These are phyloP conservation scores for Antheraea mylitta DNA, from an alignment of 1,140 invertebrate species.

Conservation along the genomic window DNA sequence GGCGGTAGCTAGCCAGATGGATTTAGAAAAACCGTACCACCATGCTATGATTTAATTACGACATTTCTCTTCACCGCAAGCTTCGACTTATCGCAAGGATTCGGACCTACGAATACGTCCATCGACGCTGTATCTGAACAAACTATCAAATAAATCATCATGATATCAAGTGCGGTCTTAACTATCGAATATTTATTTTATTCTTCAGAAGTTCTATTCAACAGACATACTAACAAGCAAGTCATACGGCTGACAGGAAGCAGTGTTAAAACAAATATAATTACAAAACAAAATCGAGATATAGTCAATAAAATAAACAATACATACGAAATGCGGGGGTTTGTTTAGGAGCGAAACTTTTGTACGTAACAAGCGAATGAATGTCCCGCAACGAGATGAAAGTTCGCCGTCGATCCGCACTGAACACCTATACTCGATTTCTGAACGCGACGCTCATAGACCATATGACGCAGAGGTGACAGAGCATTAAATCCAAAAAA, in stretches of 20 bases:
- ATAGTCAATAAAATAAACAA: constrained; percentile 26
- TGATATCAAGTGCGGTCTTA: too few relatives aligned
- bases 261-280: background rate
- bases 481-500: background rate
- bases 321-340: constrained; percentile 18
- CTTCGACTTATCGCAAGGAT: too few relatives aligned
- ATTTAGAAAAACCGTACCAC: too few relatives aligned
- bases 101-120: too few relatives aligned
- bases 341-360: constrained; percentile 25
- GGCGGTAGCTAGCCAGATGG: too few relatives aligned
- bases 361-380: constrained; percentile 28
- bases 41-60: too few relatives aligned
- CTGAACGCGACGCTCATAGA: constrained; percentile 1
- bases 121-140: too few relatives aligned
- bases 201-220: too few relatives aligned
- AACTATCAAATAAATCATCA: too few relatives aligned
- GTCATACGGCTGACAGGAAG: background rate
- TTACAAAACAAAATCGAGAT: background rate
- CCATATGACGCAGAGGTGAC: background rate
- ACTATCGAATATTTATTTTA: too few relatives aligned
- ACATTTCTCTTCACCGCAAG: too few relatives aligned
- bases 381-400: constrained; percentile 24
- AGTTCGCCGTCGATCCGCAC: background rate
- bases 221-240: background rate
- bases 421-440: background rate